Base-by-base conservation (phyloP, 2,888 invertebrate species). In the Tholera decimalis region DNA sequence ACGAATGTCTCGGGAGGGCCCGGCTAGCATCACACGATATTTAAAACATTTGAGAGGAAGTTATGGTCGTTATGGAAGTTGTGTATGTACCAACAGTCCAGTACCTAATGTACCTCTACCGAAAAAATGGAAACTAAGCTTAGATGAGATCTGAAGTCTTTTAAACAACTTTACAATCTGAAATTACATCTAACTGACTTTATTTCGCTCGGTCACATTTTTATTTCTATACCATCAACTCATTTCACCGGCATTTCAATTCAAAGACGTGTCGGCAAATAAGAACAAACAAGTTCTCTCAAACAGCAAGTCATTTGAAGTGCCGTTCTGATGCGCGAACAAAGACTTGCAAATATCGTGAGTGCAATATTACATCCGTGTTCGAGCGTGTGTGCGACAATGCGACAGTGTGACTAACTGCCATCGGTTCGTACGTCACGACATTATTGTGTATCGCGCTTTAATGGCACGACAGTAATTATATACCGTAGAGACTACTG, bases 301-400 rank as follows among this genome's bases (percentile, higher is more conserved):
- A 57, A n/a, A 22, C 33, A 50, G 30, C 22, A 44, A 69, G 47
- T 49, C 35, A 53, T 64, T 64, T 53, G 44, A 46, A 64, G 60
- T 57, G 43, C n/a, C 30, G 26, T 55, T 46, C 9, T 22, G 33
- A 46, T 49, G 55, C 35, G 28, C 44, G 26, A 57, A 71, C 72
- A 62, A 62, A 70, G 54, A 58, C 41, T 13, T 37, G 20, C 54
- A 62, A 61, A 76, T 35, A 69, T 50, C 35, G 62, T 71, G 56
- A 47, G 30, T 43, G 35, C 37, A 50, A 51, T n/a, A n/a, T 62
- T 47, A 50, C 41, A 37, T n/a, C 7, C 24, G 41, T 13, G 57
- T 46, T 15, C 35, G n/a, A 7, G 33, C 20, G n/a, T 28, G 47
- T n/a, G 18, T 4, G 47, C 18, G 18, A 47, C n/a, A 13, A 5